These are phyloP conservation scores for Rhyacophila evoluta DNA, from an alignment of 2,888 invertebrate genomes.

Conservation along the genomic window DNA sequence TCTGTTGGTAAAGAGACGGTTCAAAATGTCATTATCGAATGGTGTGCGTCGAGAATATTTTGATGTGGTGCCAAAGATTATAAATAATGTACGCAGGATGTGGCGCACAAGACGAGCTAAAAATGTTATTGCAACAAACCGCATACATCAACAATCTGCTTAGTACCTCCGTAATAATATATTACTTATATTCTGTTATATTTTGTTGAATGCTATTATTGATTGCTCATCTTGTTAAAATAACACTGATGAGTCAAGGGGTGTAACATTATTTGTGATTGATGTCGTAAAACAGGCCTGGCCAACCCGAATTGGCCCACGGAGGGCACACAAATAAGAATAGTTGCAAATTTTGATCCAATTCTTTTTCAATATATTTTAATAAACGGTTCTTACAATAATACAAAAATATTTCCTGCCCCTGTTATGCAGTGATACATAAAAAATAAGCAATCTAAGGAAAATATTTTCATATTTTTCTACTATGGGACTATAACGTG, in stretches of 20 bases:
- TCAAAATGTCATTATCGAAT: slow-evolving; percentile 12
- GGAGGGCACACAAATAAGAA: too few relatives aligned
- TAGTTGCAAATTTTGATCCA: too few relatives aligned
- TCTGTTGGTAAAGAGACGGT: not conserved
- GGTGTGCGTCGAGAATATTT: not conserved
- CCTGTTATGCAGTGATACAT: too few relatives aligned
- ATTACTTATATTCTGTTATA: not conserved
- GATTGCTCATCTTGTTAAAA: not conserved
- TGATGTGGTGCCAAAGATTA: not conserved
- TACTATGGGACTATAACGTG: too few relatives aligned
- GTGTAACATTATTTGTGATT: not conserved
- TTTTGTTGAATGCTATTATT: not conserved
- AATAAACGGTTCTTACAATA: too few relatives aligned
- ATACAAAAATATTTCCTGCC: too few relatives aligned
- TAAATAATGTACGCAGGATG: not conserved
- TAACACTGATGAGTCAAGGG: not conserved
- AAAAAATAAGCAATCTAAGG: too few relatives aligned
- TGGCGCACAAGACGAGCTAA: not conserved
- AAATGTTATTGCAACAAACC: not conserved
- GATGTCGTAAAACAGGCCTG: too few relatives aligned
- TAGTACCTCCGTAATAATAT: not conserved
- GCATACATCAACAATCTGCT: not conserved
- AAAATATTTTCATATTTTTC: too few relatives aligned
- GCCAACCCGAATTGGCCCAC: too few relatives aligned
- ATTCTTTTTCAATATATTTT: too few relatives aligned